Percentiles rank a stretch among this genome's conserved stretches.
Conservation (phyloP, 2,797 vertebrate species). For the Alcedo quadribrachys region DNA sequence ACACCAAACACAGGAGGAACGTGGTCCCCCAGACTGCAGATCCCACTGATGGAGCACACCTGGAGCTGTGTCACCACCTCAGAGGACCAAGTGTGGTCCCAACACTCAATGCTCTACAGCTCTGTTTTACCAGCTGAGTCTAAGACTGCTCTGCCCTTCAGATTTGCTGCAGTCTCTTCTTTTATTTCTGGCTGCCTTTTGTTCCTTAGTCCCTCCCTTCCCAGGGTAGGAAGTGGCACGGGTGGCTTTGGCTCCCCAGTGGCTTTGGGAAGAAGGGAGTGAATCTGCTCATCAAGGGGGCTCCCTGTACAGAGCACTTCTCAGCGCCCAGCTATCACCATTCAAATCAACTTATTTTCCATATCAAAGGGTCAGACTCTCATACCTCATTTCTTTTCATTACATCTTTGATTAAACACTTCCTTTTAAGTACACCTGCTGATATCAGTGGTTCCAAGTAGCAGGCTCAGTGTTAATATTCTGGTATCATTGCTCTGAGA, state of each 20-base stretch:
- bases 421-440: background rate
- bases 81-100: rapidly evolving
- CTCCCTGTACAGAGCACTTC: background rate
- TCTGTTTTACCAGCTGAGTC: background rate
- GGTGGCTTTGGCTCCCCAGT: background rate
- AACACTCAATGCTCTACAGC: background rate
- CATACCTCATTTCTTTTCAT: background rate
- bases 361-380: background rate
- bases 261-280: background rate
- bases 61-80: background rate
- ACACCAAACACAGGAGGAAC: background rate
- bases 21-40: no score
- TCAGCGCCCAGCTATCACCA: background rate
- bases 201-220: background rate
- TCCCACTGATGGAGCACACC: background rate
- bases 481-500: background rate
- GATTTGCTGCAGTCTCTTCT: background rate
- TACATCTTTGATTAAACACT: constrained; percentile 24
- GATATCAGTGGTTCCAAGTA: background rate
- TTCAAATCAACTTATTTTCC: background rate
- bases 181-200: background rate
- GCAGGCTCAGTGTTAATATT: background rate
- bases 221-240: background rate
- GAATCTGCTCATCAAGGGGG: rapidly evolving
- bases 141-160: background rate